Percentiles rank a stretch among this genome's conserved stretches.
Conservation (phyloP, 2,888 invertebrate species). For the Temnothorax rugatulus region DNA sequence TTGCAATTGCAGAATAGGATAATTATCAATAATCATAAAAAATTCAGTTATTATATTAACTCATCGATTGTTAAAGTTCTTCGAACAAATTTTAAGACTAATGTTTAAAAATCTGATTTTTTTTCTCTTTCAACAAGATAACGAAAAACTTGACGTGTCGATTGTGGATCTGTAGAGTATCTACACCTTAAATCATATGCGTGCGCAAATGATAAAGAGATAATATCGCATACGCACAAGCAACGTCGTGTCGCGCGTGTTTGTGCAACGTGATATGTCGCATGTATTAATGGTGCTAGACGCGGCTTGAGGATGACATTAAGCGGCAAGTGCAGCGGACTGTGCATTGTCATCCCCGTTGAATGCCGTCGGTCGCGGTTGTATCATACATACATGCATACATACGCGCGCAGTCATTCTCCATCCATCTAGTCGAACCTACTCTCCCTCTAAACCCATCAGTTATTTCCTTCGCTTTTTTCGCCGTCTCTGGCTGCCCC, state of each 20-base stretch:
- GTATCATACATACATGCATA: slow-evolving; percentile 30
- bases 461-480: slow-evolving; percentile 54
- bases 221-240: slow-evolving; percentile 16
- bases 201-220: slow-evolving; percentile 13
- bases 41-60: not conserved
- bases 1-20: too few species aligned
- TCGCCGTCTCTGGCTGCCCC: slow-evolving; percentile 25
- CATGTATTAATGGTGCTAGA: slow-evolving; percentile 78
- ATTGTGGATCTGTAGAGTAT: not conserved
- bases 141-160: not conserved
- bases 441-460: slow-evolving; percentile 37
- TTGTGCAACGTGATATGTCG: slow-evolving; percentile 60
- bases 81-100: not conserved
- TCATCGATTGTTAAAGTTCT: not conserved
- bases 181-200: not conserved
- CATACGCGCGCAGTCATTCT: slow-evolving; percentile 32
- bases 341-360: slow-evolving; percentile 77
- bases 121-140: not conserved
- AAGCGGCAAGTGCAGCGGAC: slow-evolving; percentile 78
- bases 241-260: slow-evolving; percentile 35
- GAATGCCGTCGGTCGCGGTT: slow-evolving; percentile 68
- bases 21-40: not conserved
- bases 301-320: slow-evolving; percentile 79
- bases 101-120: not conserved
- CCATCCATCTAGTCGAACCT: slow-evolving; percentile 55